Base-by-base conservation (phyloP, 2,888 invertebrate genomes). In the Spisula subtruncata region DNA sequence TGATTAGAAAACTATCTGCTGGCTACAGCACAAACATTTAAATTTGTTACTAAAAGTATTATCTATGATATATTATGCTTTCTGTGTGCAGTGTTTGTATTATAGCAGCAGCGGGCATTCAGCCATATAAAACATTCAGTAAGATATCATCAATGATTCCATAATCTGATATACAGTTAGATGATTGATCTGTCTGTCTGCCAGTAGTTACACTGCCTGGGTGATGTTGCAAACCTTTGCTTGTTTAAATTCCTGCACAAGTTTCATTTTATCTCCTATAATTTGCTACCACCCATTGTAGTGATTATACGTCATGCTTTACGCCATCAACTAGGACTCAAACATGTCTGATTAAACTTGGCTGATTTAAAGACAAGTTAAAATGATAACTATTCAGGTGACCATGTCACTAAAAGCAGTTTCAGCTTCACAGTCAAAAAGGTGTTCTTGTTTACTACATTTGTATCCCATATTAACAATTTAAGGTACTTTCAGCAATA, bases 161-260 rank as follows among this genome's bases (percentile, higher is more conserved):
- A n/a, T 66, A 25, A 66, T 66, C 60, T 66, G 12, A 66, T 25
- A n/a, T n/a, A n/a, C n/a, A n/a, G 8, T 25, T 66, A 12, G n/a
- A n/a, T 25, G 60, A 66, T 66, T 66, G 60, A 66, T 66, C 25
- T 66, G 60, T 56, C 56, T 56, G 56, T 6, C 60, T 66, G 60
- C 10, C 51, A 51, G 16, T n/a, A n/a, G n/a, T n/a, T n/a, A n/a
- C n/a, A n/a, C n/a, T n/a, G n/a, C n/a, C n/a, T n/a, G n/a, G n/a
- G n/a, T n/a, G n/a, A n/a, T 1, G 51, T 41, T 2, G 41, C 51
- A 51, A 14, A 1, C 41, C 60, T 66, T 66, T 66, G 25, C 25
- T 66, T 66, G 60, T 66, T 66, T 8, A 66, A 66, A 66, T 66
- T 66, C 60, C 25, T 25, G 8, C 60, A 66, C 25, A 51, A 41